Conservation (phyloP, 2,113 vertebrate species). For the Petroica traversi region DNA sequence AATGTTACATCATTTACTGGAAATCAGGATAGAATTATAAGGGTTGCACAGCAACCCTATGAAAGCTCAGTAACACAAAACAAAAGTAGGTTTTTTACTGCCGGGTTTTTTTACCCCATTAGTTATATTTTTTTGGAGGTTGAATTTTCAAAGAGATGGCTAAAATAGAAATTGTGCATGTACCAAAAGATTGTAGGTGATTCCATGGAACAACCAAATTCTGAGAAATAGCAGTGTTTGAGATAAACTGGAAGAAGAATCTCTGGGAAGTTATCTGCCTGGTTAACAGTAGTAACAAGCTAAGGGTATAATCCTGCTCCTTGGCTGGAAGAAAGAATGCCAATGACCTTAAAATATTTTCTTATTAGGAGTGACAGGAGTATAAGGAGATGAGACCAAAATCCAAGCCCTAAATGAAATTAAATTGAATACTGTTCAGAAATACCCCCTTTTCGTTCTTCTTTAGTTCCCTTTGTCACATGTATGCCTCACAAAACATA, state of each 20-base stretch:
- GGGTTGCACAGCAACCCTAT: background rate
- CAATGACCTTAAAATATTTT: background rate
- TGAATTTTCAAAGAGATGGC: background rate
- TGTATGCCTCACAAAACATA: background rate
- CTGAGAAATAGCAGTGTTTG: background rate
- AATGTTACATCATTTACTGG: background rate
- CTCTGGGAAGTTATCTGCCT: background rate
- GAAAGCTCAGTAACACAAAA: background rate
- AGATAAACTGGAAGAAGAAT: background rate
- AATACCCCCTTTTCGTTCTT: background rate
- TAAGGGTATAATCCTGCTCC: background rate
- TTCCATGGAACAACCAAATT: background rate
- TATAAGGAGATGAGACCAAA: background rate
- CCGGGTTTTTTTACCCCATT: rapidly evolving
- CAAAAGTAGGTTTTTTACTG: background rate
- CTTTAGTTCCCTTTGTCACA: background rate
- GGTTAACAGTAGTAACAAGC: background rate
- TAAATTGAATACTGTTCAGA: background rate
- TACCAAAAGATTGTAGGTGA: background rate
- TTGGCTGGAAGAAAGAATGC: background rate
- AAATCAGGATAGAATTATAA: background rate
- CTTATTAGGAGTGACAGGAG: background rate
- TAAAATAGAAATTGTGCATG: background rate
- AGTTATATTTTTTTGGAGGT: background rate
- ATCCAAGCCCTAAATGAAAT: background rate